Evolutionary conservation across 1,140 invertebrate genomes (phyloP), one percentile per base, ranked within the genome.

Genomic region (Drosophila azteca): DNA sequence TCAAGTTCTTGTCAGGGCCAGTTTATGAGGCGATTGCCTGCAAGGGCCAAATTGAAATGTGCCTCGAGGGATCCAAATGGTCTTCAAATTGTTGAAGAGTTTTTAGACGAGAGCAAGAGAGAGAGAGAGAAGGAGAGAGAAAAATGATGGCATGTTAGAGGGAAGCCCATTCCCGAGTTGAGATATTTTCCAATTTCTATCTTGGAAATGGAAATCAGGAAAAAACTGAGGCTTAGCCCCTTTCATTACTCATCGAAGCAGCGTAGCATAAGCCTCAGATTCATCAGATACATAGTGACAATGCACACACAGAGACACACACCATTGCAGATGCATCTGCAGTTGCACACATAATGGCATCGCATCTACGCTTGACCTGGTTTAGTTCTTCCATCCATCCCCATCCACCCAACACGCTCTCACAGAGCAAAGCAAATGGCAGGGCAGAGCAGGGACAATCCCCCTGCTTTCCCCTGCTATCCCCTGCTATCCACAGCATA

Each of bases 341-440:
- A 62, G 17, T 17, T 31, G 35, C 29, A 50, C 63, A 71, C 20
- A 58, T 62, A 63, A 35, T 77, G 71, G 51, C 64, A 39, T 39
- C 68, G 51, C 64, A 39, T 39, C 68, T 63, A 88, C 65, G 83
- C 83, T 88, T 88, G 83, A 83, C 83, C 83, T 88, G 83, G 83
- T 88, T 88, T 88, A 83, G 76, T 79, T 79, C 59, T 79, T 79
- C 58, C 60, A 41, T 74, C 52, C 24, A 26, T 5, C 58, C 53
- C 41, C 17, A 20, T 20, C 17, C 17, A 20, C 17, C 17, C 64
- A 43, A 48, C 55, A 65, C 60, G 35, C 4, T 39, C 3, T 35
- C 31, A 48, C 61, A 57, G 49, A 60, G 22, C 64, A 76, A 71
- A 57, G 17, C 17, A 20, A 20, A 20, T 52, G 60, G 65, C 58